phyloP scores from a whole-genome alignment of 2,113 vertebrate genomes.

The Aegotheles bennettii region DNA sequence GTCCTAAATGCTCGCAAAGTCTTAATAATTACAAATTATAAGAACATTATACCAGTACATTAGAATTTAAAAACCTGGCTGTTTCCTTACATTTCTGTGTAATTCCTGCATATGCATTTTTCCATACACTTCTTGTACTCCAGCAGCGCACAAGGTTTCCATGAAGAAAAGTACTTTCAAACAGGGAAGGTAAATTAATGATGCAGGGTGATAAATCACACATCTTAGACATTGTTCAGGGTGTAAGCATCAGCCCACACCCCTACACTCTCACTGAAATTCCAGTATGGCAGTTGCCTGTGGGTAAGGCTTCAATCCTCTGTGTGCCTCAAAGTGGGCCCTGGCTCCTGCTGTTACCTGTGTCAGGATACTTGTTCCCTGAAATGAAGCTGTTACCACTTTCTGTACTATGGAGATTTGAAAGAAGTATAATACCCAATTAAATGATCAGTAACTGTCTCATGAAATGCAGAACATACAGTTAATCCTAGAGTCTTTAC shows the following conservation, averaged over 20 bases:
- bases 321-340: background rate
- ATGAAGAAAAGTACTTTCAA: background rate
- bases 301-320: background rate
- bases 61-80: background rate
- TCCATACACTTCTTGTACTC: background rate
- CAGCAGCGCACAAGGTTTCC: background rate
- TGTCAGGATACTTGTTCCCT: background rate
- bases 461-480: background rate
- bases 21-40: background rate
- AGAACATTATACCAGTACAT: background rate
- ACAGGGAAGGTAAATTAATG: background rate
- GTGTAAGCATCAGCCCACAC: background rate
- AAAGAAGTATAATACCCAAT: background rate
- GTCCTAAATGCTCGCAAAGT: background rate
- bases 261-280: rapidly evolving
- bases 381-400: background rate
- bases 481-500: background rate
- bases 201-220: background rate
- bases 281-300: background rate
- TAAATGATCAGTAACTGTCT: background rate
- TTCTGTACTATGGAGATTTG: background rate
- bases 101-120: background rate
- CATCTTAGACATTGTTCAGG: background rate
- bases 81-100: background rate
- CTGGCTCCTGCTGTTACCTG: background rate